Conservation (phyloP, 2,797 vertebrate species). For the Sus cebifrons region DNA sequence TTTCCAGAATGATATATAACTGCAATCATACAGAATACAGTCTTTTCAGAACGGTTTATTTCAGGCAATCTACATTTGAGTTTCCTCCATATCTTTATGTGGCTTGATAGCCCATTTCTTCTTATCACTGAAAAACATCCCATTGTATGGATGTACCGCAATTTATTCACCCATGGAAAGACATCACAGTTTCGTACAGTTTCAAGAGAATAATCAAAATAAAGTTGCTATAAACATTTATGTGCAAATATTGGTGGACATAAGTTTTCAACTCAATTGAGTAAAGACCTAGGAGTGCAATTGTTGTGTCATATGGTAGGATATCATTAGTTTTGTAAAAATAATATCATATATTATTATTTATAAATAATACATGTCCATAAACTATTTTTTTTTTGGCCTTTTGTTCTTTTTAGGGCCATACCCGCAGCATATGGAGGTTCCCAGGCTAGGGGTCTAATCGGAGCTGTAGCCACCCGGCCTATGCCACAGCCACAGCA, state of each 20-base stretch:
- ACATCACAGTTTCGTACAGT: background rate
- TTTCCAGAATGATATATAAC: background rate
- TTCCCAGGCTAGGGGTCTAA: too few species aligned
- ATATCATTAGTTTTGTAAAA: background rate
- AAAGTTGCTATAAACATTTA: background rate
- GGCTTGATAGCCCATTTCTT: background rate
- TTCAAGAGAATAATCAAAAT: background rate
- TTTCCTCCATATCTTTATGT: background rate
- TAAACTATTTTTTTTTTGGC: background rate
- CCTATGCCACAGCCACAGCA: too few species aligned
- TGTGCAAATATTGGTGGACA: background rate
- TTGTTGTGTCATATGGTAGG: background rate
- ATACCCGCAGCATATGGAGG: too few species aligned
- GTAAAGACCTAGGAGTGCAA: background rate
- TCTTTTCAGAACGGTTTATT: background rate
- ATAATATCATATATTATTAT: background rate
- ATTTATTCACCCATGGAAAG: background rate
- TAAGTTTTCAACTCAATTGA: background rate
- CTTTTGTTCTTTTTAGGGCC: too few species aligned
- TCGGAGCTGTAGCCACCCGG: too few species aligned
- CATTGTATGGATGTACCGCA: background rate
- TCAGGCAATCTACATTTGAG: background rate
- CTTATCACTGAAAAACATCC: background rate
- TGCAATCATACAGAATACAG: background rate
- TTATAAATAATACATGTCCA: background rate